Base-by-base conservation (phyloP, 2,888 invertebrate species). In the Lasioglossum marginatum region DNA sequence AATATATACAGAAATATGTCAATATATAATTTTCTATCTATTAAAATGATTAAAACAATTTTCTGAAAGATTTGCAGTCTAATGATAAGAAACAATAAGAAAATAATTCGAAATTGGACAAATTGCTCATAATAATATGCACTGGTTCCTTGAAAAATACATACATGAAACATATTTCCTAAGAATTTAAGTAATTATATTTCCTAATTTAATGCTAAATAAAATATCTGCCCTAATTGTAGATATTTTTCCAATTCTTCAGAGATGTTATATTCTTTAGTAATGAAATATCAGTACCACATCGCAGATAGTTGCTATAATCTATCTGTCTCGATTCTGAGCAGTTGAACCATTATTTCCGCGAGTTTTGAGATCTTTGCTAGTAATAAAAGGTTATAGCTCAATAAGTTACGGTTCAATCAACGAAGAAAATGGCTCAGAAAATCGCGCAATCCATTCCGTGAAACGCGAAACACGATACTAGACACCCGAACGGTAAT, bases 391-490 rank as follows among this genome's bases (percentile, higher is more conserved):
- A 16, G 31, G 5, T 63, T 63, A 63, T 31, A 19, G 63, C 63
- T 16, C 63, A 31, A 63, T 63, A 63, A 27, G 16, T 63, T 63
- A 27, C 19, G 63, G 63, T 16, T 63, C 63, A 63, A 31, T 63
- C 31, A 63, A 31, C 31, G 31, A 31, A 63, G 63, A 63, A 63
- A 31, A 63, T 63, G 63, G 63, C 5, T 63, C 2, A 31, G 63
- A 31, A 63, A 63, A 63, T 31, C 31, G 63, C n/a, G 16, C 63
- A 16, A 63, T 63, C 63, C 63, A 63, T 63, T 63, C 31, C 2
- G n/a, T 10, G 57, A 57, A 57, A 57, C 57, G 63, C 63, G 63
- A 63, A 31, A 63, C 63, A 63, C 63, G 31, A 63, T 63, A 16
- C 31, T 6, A 63, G 63, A 63, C 31, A 63, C 16, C 31, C 63